Conservation (phyloP, 2,888 invertebrate genomes). For the Protophormia terraenovae region DNA sequence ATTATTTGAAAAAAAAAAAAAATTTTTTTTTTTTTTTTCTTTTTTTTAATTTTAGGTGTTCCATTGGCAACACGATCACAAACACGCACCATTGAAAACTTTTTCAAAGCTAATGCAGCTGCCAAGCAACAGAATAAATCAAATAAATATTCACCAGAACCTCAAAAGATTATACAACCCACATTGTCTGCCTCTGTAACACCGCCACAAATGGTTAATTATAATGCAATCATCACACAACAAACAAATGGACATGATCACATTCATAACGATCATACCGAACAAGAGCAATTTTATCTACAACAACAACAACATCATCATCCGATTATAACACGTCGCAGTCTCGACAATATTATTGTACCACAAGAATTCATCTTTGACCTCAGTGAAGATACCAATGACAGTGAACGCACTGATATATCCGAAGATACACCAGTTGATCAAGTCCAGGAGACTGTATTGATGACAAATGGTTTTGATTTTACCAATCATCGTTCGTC, state of each 20-base stretch:
- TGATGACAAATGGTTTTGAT: constrained; percentile 72
- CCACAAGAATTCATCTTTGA: constrained; percentile 67
- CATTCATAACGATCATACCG: background rate
- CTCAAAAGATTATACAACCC: constrained; percentile 52
- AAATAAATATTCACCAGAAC: constrained; percentile 26
- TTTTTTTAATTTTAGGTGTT: constrained; percentile 71
- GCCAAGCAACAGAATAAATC: constrained; percentile 66
- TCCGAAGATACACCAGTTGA: constrained; percentile 58
- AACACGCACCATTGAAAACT: constrained; percentile 78
- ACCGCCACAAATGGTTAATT: constrained; percentile 47
- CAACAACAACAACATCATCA: constrained; percentile 65
- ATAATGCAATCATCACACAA: background rate
- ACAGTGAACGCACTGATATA: constrained; percentile 67
- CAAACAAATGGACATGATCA: constrained; percentile 52
- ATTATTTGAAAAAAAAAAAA: background rate
- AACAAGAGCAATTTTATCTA: constrained; percentile 50
- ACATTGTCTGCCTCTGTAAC: constrained; percentile 63
- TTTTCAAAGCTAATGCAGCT: constrained; percentile 76
- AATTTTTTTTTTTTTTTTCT: background rate
- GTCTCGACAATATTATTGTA: constrained; percentile 52
- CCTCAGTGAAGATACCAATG: constrained; percentile 70
- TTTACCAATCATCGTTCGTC: constrained; percentile 67
- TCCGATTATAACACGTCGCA: constrained; percentile 41
- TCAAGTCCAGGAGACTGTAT: constrained; percentile 47
- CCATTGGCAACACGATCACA: constrained; percentile 78